These are phyloP conservation scores for Drosophila obscura DNA, from an alignment of 1,140 invertebrate species.

Conservation along the genomic window DNA sequence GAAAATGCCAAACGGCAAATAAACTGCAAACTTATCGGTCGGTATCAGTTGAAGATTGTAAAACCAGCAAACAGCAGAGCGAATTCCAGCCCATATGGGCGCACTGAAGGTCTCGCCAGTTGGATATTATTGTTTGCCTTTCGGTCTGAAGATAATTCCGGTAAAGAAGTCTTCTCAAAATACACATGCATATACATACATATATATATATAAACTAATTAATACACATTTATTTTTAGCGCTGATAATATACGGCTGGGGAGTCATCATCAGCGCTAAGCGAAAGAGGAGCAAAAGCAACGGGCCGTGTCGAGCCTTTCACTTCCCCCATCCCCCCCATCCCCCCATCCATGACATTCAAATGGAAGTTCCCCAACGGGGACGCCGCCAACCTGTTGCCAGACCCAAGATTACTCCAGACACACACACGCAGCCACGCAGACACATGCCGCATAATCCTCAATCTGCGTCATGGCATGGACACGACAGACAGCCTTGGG, in stretches of 20 bases:
- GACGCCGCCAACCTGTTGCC: conserved; percentile 2
- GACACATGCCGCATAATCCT: conserved; percentile 13
- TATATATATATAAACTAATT: too few species aligned
- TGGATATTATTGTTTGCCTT: too few species aligned
- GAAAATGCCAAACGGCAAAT: conserved; percentile 21
- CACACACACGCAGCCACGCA: too few species aligned
- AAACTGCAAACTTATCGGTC: conserved; percentile 29
- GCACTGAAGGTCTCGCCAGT: conserved; percentile 14
- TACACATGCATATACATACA: too few species aligned
- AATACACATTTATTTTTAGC: too few species aligned
- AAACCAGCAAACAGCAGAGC: background rate
- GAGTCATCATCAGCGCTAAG: too few species aligned
- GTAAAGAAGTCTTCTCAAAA: too few species aligned
- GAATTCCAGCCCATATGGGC: conserved; percentile 1
- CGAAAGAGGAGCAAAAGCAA: too few species aligned
- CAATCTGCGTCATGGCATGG: conserved; percentile 22
- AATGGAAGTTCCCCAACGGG: conserved; percentile 25
- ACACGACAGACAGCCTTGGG: conserved; percentile 30
- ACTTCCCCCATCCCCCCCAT: background rate
- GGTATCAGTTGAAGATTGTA: background rate
- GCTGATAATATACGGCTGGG: too few species aligned
- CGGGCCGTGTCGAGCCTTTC: background rate
- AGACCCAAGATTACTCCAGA: conserved; percentile 5
- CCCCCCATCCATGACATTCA: background rate
- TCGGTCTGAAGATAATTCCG: too few species aligned